These are phyloP conservation scores for Recurvirostra avosetta DNA, from an alignment of 2,113 vertebrate species.

Conservation along the genomic window DNA sequence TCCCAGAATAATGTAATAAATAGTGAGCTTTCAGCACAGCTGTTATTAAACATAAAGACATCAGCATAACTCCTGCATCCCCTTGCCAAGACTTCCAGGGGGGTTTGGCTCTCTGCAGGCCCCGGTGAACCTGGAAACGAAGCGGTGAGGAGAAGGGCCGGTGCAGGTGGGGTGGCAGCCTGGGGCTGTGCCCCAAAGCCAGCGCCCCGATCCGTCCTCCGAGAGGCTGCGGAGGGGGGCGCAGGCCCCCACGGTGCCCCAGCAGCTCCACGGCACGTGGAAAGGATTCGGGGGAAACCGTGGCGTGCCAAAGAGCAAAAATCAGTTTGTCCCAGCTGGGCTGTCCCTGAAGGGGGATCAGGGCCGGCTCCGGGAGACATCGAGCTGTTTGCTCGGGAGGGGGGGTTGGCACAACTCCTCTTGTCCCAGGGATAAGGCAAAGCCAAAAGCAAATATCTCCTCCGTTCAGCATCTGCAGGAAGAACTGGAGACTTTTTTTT, in stretches of 20 bases:
- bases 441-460: not conserved
- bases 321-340: not conserved
- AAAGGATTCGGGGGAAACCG: not conserved
- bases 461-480: not conserved
- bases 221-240: accelerated
- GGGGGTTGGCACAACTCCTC: not conserved
- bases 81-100: not conserved
- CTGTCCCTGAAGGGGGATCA: not conserved
- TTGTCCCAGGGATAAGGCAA: not conserved
- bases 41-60: not conserved
- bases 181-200: not conserved
- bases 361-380: not conserved
- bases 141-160: not conserved
- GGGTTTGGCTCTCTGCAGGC: not conserved
- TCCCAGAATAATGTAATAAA: not conserved
- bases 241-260: not conserved
- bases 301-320: accelerated
- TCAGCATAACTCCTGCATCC: not conserved
- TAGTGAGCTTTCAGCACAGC: not conserved
- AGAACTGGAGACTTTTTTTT: not conserved
- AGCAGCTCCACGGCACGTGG: not conserved
- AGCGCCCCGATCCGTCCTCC: accelerated
- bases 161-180: not conserved
- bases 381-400: not conserved
- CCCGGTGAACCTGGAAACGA: not conserved